Base-by-base conservation (phyloP, 2,888 invertebrate genomes). In the Ochlodes sylvanus region DNA sequence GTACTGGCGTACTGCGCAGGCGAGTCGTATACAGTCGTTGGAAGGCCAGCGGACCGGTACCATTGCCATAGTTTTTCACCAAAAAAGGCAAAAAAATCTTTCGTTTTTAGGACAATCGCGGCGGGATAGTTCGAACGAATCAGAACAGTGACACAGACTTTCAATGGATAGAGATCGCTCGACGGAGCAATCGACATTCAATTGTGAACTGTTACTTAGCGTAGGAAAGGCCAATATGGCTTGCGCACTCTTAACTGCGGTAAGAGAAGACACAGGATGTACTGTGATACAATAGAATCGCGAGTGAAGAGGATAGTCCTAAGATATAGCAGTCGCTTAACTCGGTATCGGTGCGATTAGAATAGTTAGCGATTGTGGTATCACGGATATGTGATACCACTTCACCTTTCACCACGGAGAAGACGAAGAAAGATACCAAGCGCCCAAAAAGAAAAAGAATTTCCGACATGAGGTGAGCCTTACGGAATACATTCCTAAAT, bases 371-470 rank as follows among this genome's bases (percentile, higher is more conserved):
- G 42, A 66, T 60, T 72, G 91, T 89, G 91, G 92, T 92, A 90
- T 92, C 92, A 92, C 91, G 83, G 83, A 73, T 71, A 86, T 89
- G 92, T 92, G 92, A 92, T 92, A 91, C 91, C 92, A 89, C 91
- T 71, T 73, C 71, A 64, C 72, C 86, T 72, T 74, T 72, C 88
- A 91, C 82, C 79, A 93, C 92, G 92, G 92, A 90, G 68, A 85
- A 83, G 70, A 75, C 73, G 69, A 88, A 80, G 83, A 85, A 81
- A 80, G 80, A 86, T 60, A 77, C 75, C 76, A 88, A 88, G 88
- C 90, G 90, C 77, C 76, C 80, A 38, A 90, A 87, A 76, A 77
- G 92, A 67, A 93, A 87, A 79, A 79, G 92, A 76, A 85, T 92
- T 72, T 92, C 92, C 77, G 93, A 92, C 68, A 92, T 92, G 92